Conservation (phyloP, 2,888 invertebrate species). For the Latrodectus elegans region DNA sequence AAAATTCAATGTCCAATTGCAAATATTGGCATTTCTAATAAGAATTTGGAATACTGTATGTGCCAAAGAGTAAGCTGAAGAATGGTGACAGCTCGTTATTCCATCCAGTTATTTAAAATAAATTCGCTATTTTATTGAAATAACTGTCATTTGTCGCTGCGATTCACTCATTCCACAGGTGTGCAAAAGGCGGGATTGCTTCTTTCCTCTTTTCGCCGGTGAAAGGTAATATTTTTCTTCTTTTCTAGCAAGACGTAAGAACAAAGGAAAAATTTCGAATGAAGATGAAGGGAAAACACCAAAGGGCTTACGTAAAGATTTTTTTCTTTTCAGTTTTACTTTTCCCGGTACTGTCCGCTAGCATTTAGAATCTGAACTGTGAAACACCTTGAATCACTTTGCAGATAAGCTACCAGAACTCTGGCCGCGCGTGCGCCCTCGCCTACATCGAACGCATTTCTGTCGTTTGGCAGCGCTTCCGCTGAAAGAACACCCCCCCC, state of each 20-base stretch:
- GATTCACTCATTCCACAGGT: background rate
- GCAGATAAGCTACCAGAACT: constrained; percentile 60
- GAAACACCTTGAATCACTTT: constrained; percentile 64
- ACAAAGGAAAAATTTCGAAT: background rate
- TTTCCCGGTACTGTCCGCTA: background rate
- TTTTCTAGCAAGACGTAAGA: background rate
- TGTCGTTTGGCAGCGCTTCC: constrained; percentile 28
- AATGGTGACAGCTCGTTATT: too few relatives aligned
- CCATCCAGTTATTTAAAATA: too few relatives aligned
- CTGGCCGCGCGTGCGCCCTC: constrained; percentile 45
- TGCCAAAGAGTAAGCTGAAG: too few relatives aligned
- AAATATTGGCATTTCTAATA: too few relatives aligned
- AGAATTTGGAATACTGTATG: too few relatives aligned
- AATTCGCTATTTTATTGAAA: background rate
- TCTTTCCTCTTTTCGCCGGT: background rate
- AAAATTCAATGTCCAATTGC: too few relatives aligned
- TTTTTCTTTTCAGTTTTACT: background rate
- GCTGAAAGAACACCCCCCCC: constrained; percentile 35
- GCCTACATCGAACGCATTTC: constrained; percentile 61
- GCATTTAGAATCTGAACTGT: constrained; percentile 47
- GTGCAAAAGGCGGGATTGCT: background rate
- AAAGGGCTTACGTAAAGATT: background rate
- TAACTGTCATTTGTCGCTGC: background rate
- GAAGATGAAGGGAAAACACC: background rate
- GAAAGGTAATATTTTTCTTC: background rate